Evolutionary conservation across 2,888 invertebrate genomes (phyloP).

Genomic region (Sclerodermus sp.): DNA sequence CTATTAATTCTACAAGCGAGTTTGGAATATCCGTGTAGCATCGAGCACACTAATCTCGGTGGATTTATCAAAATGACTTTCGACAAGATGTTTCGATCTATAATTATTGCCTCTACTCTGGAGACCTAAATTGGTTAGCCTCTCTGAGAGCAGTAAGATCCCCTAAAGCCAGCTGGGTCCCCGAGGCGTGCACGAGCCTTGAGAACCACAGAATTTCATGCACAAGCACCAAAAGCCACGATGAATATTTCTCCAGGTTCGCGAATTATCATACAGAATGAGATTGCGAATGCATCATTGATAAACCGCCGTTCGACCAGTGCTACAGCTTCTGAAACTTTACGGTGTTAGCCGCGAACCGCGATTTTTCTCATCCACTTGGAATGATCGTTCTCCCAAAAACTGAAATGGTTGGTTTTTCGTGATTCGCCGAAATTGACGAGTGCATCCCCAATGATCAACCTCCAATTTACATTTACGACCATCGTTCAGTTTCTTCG

Average conservation of each 20-base stretch:
- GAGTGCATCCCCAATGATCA: no score
- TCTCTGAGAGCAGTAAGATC: constrained; percentile 8
- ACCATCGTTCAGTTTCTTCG: no score
- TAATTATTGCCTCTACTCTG: no score
- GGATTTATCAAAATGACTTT: no score
- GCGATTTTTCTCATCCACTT: constrained; percentile 36
- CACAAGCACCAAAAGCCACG: constrained; percentile 19
- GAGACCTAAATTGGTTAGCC: no score
- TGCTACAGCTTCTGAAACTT: constrained; percentile 21
- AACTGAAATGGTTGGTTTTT: not conserved
- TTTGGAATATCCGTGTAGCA: no score
- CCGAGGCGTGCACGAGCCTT: constrained; percentile 25
- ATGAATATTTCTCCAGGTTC: constrained; percentile 51
- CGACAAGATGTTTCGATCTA: no score
- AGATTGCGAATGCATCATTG: constrained; percentile 53
- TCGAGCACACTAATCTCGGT: no score
- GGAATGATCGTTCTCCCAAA: not conserved
- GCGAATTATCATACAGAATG: constrained; percentile 51
- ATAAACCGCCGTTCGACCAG: constrained; percentile 35
- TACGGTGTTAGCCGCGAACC: constrained; percentile 12
- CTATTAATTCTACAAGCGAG: no score
- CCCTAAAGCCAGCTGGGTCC: constrained; percentile 18
- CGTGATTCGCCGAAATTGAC: not conserved
- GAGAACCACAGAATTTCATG: constrained; percentile 26
- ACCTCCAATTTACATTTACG: no score